A percentile compares a stretch with the other conserved stretches of the same genome.
These are phyloP conservation scores for Microcebus lehilahytsara DNA, from an alignment of 2,113 vertebrate species.

Conservation along the genomic window DNA sequence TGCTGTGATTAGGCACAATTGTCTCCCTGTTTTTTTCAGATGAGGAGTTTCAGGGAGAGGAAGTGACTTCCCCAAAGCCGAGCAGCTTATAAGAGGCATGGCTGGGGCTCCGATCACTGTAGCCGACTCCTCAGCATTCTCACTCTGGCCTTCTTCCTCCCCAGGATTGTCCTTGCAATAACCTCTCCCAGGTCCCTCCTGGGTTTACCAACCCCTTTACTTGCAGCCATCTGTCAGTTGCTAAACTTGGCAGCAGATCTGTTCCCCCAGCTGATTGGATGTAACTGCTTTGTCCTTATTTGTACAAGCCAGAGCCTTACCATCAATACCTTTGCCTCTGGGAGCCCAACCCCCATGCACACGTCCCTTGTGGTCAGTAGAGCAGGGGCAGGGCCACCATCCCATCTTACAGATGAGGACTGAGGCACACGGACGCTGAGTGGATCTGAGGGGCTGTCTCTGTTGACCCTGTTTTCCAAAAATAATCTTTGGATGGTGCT, in stretches of 20 bases:
- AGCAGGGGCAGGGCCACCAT: background rate
- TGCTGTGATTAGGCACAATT: too few species aligned
- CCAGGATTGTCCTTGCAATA: constrained; percentile 49
- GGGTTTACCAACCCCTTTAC: constrained; percentile 46
- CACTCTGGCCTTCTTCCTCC: background rate
- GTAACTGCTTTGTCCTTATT: constrained; percentile 52
- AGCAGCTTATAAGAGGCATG: too few species aligned
- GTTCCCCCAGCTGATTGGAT: constrained; percentile 40
- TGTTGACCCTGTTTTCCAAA: background rate
- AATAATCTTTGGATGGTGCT: background rate
- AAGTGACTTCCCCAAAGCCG: too few species aligned
- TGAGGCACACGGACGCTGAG: background rate
- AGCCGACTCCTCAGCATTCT: background rate
- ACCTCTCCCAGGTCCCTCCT: constrained; percentile 28
- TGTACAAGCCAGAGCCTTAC: background rate
- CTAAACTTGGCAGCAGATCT: constrained; percentile 65
- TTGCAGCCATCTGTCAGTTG: constrained; percentile 69
- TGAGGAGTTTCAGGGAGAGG: too few species aligned
- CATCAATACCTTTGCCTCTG: background rate
- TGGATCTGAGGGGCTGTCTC: background rate
- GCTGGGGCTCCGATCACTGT: background rate
- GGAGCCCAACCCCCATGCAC: background rate
- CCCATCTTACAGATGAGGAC: background rate
- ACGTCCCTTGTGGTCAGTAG: background rate
- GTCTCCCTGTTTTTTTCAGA: too few species aligned